phyloP scores from a whole-genome alignment of 2,113 vertebrate genomes.

The Ictalurus punctatus region DNA sequence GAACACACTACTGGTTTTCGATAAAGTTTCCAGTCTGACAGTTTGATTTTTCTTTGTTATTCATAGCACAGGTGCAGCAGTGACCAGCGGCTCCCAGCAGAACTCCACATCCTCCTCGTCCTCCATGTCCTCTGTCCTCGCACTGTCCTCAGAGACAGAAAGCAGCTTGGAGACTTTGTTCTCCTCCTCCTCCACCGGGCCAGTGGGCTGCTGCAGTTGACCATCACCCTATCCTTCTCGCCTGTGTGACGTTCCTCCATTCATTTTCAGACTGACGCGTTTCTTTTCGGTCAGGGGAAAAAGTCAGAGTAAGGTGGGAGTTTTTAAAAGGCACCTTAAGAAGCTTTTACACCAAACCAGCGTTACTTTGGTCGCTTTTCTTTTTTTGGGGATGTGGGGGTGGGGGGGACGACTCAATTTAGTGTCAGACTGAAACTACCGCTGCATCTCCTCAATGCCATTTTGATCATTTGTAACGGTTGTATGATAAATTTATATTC shows the following conservation, averaged over 20 bases:
- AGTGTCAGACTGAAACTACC: slow-evolving; percentile 64
- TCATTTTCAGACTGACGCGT: slow-evolving; percentile 25
- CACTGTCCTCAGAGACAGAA: slow-evolving; percentile 86
- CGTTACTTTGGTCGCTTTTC: slow-evolving; percentile 47
- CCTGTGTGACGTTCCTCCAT: slow-evolving; percentile 40
- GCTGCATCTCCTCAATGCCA: slow-evolving; percentile 65
- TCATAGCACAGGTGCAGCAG: slow-evolving; percentile 99
- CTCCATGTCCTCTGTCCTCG: slow-evolving; percentile 84
- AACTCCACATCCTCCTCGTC: slow-evolving; percentile 75
- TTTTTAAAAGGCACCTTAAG: slow-evolving; percentile 32
- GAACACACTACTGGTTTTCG: background rate
- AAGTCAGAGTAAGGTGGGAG: slow-evolving; percentile 15
- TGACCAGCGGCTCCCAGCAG: slow-evolving; percentile 83
- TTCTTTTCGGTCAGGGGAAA: slow-evolving; percentile 13
- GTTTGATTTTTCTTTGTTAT: slow-evolving; percentile 66
- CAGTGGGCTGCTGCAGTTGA: slow-evolving; percentile 94
- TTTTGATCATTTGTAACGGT: slow-evolving; percentile 69
- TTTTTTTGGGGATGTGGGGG: slow-evolving; percentile 13
- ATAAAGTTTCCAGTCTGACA: background rate
- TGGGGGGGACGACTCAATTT: slow-evolving; percentile 37
- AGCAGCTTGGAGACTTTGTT: slow-evolving; percentile 82
- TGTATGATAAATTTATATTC: slow-evolving; percentile 66
- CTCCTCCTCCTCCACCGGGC: slow-evolving; percentile 69
- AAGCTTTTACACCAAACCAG: slow-evolving; percentile 44
- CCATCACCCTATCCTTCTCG: slow-evolving; percentile 69